These are phyloP conservation scores for Petrocephalus microphthalmus DNA, from an alignment of 2,113 vertebrate species.

Conservation along the genomic window DNA sequence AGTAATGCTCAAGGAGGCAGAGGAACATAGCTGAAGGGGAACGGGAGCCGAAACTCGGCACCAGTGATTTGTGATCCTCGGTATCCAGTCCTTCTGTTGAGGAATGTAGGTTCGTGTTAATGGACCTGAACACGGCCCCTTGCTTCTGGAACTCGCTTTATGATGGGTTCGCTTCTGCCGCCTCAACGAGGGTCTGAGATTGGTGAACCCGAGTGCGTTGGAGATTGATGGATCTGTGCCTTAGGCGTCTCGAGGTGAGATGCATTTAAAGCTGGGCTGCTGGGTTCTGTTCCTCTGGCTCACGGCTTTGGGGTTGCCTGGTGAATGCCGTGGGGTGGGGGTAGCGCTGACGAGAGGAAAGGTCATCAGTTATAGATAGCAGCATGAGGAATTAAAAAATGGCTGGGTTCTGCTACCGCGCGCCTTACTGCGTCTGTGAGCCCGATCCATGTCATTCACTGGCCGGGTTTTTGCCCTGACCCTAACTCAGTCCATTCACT, in stretches of 20 bases:
- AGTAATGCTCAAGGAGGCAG: background rate
- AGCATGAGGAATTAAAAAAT: conserved; percentile 2
- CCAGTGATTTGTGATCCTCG: background rate
- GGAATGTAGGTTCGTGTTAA: background rate
- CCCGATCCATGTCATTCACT: background rate
- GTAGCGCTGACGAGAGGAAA: conserved; percentile 34
- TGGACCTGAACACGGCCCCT: background rate
- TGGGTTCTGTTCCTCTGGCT: background rate
- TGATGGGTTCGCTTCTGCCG: too few species aligned
- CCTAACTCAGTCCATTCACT: background rate
- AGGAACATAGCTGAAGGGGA: background rate
- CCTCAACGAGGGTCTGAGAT: background rate
- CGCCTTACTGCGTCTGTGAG: background rate
- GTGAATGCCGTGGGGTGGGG: background rate
- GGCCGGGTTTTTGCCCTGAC: background rate
- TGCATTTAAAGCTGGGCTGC: background rate
- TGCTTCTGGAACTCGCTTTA: background rate
- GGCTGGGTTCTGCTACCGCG: background rate
- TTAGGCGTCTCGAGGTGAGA: background rate
- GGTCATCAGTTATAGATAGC: conserved; percentile 49
- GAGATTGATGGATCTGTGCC: background rate
- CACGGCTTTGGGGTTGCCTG: background rate
- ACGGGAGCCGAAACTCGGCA: background rate
- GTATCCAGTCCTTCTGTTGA: background rate
- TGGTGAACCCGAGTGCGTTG: background rate